These are phyloP conservation scores for Bradypodion ventrale DNA, from an alignment of 2,797 vertebrate species.

Conservation along the genomic window DNA sequence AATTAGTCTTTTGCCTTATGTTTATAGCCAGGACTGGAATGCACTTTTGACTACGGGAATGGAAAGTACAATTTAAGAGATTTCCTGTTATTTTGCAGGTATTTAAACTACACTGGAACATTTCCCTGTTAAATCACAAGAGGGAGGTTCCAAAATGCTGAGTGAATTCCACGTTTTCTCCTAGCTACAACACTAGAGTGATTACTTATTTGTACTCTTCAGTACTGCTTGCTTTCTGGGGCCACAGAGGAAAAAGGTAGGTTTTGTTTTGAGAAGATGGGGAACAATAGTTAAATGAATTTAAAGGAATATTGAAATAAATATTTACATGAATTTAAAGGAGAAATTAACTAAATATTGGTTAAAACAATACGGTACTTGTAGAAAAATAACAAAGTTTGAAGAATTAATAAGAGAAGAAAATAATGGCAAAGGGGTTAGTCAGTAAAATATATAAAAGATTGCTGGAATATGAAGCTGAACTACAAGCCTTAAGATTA, in stretches of 20 bases:
- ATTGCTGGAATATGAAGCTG: too few relatives aligned
- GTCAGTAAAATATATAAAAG: too few relatives aligned
- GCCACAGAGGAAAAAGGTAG: too few relatives aligned
- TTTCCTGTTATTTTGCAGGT: constrained; percentile 47
- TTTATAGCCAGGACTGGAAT: constrained; percentile 40
- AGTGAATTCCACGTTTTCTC: constrained; percentile 15
- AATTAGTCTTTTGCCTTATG: constrained; percentile 36
- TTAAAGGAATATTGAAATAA: too few relatives aligned
- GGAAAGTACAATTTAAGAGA: constrained; percentile 44
- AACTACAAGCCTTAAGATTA: too few relatives aligned
- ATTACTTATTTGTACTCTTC: background rate
- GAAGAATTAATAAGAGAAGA: too few relatives aligned
- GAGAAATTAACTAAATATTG: too few relatives aligned
- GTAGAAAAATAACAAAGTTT: too few relatives aligned
- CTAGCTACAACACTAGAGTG: background rate
- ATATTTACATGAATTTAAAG: background rate
- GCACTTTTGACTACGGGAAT: constrained; percentile 41
- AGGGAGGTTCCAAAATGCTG: constrained; percentile 23
- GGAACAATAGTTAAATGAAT: too few relatives aligned
- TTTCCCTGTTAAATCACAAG: constrained; percentile 20
- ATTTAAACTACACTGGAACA: constrained; percentile 42
- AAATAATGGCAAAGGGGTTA: too few relatives aligned
- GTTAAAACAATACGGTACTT: too few relatives aligned
- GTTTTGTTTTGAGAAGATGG: too few relatives aligned
- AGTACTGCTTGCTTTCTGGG: background rate